phyloP scores from a whole-genome alignment of 2,113 vertebrate genomes.

The Limanda limanda region DNA sequence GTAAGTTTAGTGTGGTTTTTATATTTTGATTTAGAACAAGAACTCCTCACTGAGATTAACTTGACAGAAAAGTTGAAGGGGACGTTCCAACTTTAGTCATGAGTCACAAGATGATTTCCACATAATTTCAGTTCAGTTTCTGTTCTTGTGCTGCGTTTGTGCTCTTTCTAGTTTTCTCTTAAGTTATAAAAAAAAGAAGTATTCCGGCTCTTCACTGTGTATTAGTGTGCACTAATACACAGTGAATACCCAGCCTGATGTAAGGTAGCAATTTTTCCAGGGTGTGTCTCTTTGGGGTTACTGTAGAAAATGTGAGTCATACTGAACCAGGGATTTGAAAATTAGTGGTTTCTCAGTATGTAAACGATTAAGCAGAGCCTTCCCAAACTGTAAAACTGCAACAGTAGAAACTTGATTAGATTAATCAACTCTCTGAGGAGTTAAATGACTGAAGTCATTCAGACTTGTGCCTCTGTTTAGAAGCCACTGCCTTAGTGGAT shows the following conservation, averaged over 20 bases:
- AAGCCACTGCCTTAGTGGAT: background rate
- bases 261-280: slow-evolving; percentile 47
- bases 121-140: too few species aligned
- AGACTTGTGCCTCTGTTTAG: background rate
- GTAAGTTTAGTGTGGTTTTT: slow-evolving; percentile 61
- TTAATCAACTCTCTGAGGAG: background rate
- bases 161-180: background rate
- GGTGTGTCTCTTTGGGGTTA: slow-evolving; percentile 61
- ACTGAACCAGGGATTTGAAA: background rate
- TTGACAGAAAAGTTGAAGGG: background rate
- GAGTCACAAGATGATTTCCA: too few species aligned
- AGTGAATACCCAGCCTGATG: background rate
- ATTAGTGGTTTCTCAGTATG: background rate
- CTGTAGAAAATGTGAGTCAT: slow-evolving; percentile 16
- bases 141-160: background rate
- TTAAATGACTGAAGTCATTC: background rate
- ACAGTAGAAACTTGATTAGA: background rate
- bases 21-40: background rate
- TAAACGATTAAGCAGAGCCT: too few species aligned
- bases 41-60: background rate
- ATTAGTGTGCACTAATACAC: background rate
- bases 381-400: too few species aligned
- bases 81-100: too few species aligned
- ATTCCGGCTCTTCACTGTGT: background rate
- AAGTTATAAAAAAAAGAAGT: background rate